Evolutionary conservation across 2,888 invertebrate genomes (phyloP), one percentile per base, ranked within the genome.

Genomic region (Erannis defoliaria): DNA sequence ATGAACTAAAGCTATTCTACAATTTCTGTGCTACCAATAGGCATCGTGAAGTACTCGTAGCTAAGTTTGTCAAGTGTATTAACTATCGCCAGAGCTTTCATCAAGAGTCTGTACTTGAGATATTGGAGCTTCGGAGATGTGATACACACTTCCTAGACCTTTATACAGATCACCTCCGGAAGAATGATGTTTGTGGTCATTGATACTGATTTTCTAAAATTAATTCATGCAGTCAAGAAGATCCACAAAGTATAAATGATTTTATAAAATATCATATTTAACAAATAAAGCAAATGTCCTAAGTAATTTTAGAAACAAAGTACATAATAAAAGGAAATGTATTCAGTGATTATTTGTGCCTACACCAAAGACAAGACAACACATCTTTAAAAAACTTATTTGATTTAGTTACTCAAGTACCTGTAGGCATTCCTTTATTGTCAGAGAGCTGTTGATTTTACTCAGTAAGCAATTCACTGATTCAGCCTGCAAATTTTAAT

Each of bases 1-100:
- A 71, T 66, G 88, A 91, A 72, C 89, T 93, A 74, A 88, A 87
- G 71, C 59, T 92, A 35, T 93, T 93, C 77, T 93, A 93, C 72
- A 83, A 89, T 67, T 93, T 92, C 72, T 93, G 93, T 74, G 68
- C 79, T 37, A 78, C 72, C 48, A 86, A 81, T 70, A 89, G 90
- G 74, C 85, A 71, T 29, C 77, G 78, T 54, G 76, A 89, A 67
- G 73, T 87, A 50, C 75, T 93, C 23, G 77, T 86, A 21, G 86
- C 81, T 18, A 77, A 84, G 45, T 91, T 87, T 72, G 70, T 73
- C 56, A 85, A 88, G 74, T 76, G 82, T 70, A 61, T 76, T 1
- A 93, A 93, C 72, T 78, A 64, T 14, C 87, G 93, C 67, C 88
- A 77, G 45, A 83, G 79, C 64, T 87, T 88, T 72, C 85, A 80